These are phyloP conservation scores for Vanacampus margaritifer DNA, from an alignment of 2,113 vertebrate genomes.

Conservation along the genomic window DNA sequence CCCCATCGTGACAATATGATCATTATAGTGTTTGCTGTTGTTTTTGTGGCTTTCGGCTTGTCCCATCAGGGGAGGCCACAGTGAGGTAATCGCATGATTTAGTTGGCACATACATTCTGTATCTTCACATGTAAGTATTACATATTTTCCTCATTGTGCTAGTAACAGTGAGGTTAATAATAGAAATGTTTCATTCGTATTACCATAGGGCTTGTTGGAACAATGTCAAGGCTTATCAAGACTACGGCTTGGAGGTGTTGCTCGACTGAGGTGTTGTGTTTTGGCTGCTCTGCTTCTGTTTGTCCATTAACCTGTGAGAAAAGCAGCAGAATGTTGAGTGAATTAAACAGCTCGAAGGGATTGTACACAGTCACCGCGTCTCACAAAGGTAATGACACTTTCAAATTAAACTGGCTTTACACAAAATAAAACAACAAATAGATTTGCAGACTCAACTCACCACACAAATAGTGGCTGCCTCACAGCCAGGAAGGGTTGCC, in stretches of 20 bases:
- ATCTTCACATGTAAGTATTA: background rate
- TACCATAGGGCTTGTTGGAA: conserved; percentile 42
- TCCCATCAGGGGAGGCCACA: background rate
- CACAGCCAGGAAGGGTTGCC: background rate
- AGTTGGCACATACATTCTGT: background rate
- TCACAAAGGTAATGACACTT: background rate
- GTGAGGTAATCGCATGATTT: background rate
- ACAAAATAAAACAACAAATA: background rate
- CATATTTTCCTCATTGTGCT: background rate
- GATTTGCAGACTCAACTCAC: background rate
- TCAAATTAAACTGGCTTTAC: background rate
- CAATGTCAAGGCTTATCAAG: conserved; percentile 50
- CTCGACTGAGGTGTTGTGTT: conserved; percentile 40
- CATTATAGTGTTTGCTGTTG: background rate
- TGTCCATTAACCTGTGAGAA: conserved; percentile 46
- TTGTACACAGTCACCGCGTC: conserved; percentile 10
- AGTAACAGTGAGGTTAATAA: conserved; percentile 27
- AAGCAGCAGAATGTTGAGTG: conserved; percentile 31
- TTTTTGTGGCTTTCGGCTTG: background rate
- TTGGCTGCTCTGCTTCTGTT: conserved; percentile 22
- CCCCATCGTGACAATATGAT: too few relatives aligned
- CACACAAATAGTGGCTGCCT: background rate
- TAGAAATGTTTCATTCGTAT: conserved; percentile 41
- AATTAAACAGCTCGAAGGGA: conserved; percentile 45
- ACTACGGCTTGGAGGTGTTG: conserved; percentile 54